Evolutionary conservation across 2,113 vertebrate genomes (phyloP).

Genomic region (Platysteira castanea): DNA sequence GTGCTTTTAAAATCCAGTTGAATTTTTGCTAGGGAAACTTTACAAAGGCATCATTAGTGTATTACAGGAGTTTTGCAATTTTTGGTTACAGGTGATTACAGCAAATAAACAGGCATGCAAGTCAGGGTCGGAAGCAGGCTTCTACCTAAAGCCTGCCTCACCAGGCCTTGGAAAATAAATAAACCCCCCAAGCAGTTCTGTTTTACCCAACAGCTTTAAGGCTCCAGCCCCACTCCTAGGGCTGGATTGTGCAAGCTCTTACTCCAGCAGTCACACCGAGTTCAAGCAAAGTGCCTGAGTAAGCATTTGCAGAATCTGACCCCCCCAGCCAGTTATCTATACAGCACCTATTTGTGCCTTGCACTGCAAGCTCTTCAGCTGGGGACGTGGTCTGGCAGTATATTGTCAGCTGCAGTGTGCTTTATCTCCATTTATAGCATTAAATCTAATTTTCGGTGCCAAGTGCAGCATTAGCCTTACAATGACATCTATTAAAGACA

Average conservation of each 20-base stretch:
- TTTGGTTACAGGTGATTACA: background rate
- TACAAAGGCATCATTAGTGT: background rate
- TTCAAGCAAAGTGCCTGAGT: conserved; percentile 40
- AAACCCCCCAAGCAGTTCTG: background rate
- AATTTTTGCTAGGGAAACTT: background rate
- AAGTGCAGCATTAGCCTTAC: conserved; percentile 16
- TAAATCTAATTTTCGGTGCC: conserved; percentile 39
- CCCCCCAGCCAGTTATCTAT: conserved; percentile 36
- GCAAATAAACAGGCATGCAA: conserved; percentile 15
- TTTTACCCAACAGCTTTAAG: background rate
- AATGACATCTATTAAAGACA: background rate
- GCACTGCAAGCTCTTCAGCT: conserved; percentile 12
- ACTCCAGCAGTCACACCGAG: background rate
- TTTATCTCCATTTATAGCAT: conserved; percentile 36
- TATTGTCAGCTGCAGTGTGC: conserved; percentile 9
- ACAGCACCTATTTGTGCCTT: conserved; percentile 37
- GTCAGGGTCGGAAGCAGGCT: background rate
- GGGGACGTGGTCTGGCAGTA: background rate
- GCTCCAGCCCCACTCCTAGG: background rate
- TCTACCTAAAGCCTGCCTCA: background rate
- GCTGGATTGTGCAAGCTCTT: conserved; percentile 34
- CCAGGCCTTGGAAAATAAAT: conserved; percentile 30
- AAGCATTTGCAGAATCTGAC: conserved; percentile 52
- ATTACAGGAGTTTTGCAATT: conserved; percentile 29
- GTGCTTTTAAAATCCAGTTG: conserved; percentile 14